Conservation (phyloP, 2,888 invertebrate species). For the Eretmocerus hayati region DNA sequence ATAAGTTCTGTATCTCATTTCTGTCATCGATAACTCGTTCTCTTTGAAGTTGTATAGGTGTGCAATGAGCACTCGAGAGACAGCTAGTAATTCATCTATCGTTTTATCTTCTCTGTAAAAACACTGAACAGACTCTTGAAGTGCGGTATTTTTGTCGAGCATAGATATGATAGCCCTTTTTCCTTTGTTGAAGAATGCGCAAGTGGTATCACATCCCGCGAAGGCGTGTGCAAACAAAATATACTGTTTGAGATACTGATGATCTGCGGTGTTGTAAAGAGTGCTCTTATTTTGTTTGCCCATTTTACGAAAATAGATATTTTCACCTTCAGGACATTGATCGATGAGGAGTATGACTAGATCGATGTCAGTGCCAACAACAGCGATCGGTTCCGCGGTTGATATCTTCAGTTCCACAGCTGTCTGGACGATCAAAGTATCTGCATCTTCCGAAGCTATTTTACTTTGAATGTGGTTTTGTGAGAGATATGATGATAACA, state of each 20-base stretch:
- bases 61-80: background rate
- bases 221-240: conserved; percentile 10
- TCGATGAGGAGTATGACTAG: conserved; percentile 15
- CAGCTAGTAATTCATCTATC: background rate
- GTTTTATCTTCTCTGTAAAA: background rate
- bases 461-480: conserved; percentile 9
- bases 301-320: background rate
- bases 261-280: background rate
- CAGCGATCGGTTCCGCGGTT: conserved; percentile 4
- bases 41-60: background rate
- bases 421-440: conserved; percentile 20
- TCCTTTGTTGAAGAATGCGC: conserved; percentile 3
- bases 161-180: conserved; percentile 9
- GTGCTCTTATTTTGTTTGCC: background rate
- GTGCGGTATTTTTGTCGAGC: background rate
- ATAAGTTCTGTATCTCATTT: conserved; percentile 1
- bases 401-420: conserved; percentile 5
- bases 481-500: conserved; percentile 18
- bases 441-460: conserved; percentile 23
- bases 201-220: conserved; percentile 7
- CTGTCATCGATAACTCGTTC: background rate
- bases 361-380: conserved; percentile 20
- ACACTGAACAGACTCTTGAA: background rate
- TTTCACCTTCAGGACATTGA: background rate
- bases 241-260: background rate